A percentile compares a stretch with the other conserved stretches of the same genome.
Conservation (phyloP, 2,797 vertebrate genomes). For the Acanthiza pusilla region DNA sequence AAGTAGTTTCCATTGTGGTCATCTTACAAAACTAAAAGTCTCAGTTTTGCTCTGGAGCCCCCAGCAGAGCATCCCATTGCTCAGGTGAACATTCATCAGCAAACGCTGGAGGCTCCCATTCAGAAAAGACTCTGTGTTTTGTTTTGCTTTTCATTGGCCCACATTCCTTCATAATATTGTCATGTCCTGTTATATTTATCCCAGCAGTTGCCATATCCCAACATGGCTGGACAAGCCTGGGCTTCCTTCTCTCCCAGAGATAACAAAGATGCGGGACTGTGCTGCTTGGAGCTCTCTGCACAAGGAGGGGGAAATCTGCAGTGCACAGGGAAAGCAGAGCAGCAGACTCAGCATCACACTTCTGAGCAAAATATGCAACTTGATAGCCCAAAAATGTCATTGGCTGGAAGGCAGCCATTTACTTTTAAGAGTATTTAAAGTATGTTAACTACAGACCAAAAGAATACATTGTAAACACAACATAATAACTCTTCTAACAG, state of each 20-base stretch:
- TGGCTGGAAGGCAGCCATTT: conserved; percentile 69
- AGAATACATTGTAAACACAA: conserved; percentile 65
- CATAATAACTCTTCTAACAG: conserved; percentile 48
- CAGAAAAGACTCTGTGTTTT: neutral
- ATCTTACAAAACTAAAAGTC: neutral
- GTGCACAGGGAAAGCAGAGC: neutral
- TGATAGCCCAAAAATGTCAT: conserved; percentile 49
- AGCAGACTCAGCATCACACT: conserved; percentile 40
- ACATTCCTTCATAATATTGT: neutral
- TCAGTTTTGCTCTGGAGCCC: neutral
- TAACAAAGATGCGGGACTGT: neutral
- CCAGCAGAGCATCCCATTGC: neutral
- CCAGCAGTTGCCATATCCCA: neutral
- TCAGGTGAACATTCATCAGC: neutral
- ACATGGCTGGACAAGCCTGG: neutral
- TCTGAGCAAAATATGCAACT: conserved; percentile 37
- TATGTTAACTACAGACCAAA: conserved; percentile 67
- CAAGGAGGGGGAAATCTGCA: neutral
- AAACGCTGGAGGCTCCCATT: neutral
- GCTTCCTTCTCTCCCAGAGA: neutral
- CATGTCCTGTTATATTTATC: neutral
- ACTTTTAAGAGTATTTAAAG: conserved; percentile 68
- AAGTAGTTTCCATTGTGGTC: neutral
- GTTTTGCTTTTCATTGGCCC: neutral
- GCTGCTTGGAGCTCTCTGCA: neutral